Base-by-base conservation (phyloP, 2,113 vertebrate species). In the Tylochromis polylepis region DNA sequence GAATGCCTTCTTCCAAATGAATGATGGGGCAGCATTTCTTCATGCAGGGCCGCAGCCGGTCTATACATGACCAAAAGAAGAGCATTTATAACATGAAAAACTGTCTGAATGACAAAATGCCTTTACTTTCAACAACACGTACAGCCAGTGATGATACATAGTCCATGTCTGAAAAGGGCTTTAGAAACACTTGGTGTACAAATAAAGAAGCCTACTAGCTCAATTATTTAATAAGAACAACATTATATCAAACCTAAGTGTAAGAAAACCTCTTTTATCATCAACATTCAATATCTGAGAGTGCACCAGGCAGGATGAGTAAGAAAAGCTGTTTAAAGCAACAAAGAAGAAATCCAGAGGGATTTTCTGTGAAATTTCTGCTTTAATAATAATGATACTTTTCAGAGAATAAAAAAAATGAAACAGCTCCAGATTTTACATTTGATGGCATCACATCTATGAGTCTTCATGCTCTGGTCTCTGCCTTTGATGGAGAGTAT, bases 391-490 rank as follows among this genome's bases (percentile, higher is more conserved):
- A 93, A 91, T 86, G 91, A 91, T 79, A 91, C 88, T 70, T 89
- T 16, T 84, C 70, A 60, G 56, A 86, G 75, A 72, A 80, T 87
- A 72, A 87, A 88, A 89, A 81, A 88, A 81, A 87, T 79, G 38
- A 91, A 67, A 88, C 67, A 59, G 83, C 78, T 84, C 34, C 20
- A 85, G 77, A 89, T 87, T 90, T 91, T 88, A 90, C 88, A 90
- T 92, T 86, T 88, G 90, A 94, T 92, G 89, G 85, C 87, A 90
- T 91, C 91, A 90, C 79, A 89, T 93, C 82, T 85, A 24, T 60
- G 87, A 90, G 56, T 72, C 79, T 75, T 82, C 43, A 75, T 11
- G 59, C 84, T 82, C 27, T 41, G 18, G 85, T 87, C 83, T 86
- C 36, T 31, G 85, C 83, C 84, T 91, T 87, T 82, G 46, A 86